phyloP scores from a whole-genome alignment of 2,888 invertebrate species.

The Dynastes maya region DNA sequence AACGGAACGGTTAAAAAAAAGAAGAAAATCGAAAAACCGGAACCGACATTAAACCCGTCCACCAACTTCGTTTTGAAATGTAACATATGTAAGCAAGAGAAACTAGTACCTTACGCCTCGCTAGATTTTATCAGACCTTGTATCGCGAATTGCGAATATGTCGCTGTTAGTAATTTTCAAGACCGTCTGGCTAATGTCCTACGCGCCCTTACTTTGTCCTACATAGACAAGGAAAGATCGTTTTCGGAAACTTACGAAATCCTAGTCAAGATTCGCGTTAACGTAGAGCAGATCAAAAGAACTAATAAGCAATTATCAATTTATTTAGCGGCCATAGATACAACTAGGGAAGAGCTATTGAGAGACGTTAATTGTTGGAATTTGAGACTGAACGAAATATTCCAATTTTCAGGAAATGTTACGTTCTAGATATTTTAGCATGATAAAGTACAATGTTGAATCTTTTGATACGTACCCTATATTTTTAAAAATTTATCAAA shows the following conservation, averaged over 20 bases:
- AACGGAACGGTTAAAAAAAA: neutral
- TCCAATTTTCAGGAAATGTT: neutral
- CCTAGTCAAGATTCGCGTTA: conserved; percentile 12
- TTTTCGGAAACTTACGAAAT: conserved; percentile 13
- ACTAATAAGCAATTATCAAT: neutral
- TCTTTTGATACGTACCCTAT: too few species aligned
- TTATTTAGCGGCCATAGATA: conserved; percentile 8
- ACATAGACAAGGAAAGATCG: neutral
- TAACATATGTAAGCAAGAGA: neutral
- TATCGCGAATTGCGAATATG: neutral
- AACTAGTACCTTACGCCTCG: conserved; percentile 1
- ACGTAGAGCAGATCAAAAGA: neutral
- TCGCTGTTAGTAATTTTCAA: neutral
- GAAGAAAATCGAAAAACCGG: conserved; percentile 6
- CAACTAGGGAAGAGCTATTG: neutral
- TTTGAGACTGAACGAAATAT: conserved; percentile 15
- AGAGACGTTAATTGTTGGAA: conserved; percentile 9
- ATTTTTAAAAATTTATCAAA: too few species aligned
- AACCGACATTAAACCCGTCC: conserved; percentile 6
- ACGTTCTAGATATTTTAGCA: neutral
- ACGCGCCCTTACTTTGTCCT: neutral
- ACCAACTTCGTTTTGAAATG: conserved; percentile 14
- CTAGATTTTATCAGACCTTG: conserved; percentile 12
- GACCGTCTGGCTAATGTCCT: neutral
- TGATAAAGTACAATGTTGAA: too few species aligned